Evolutionary conservation across 2,888 invertebrate genomes (phyloP).

Genomic region (Aporophyla nigra): DNA sequence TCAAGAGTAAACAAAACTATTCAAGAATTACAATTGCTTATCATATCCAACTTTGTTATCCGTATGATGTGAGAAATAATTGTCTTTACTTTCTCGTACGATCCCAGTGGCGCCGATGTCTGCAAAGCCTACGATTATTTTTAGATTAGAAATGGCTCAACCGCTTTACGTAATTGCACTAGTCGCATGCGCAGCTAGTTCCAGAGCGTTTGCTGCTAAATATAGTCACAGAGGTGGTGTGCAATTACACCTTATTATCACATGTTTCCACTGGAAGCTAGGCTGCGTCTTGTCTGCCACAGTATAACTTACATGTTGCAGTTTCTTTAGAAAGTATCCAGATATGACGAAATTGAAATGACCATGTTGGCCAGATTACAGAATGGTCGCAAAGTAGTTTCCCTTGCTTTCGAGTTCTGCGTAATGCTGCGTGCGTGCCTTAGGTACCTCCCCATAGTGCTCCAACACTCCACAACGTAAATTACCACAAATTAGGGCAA

Average conservation of each 20-base stretch:
- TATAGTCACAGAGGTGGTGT: slow-evolving; percentile 88
- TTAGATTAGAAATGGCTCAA: slow-evolving; percentile 91
- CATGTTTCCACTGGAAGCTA: slow-evolving; percentile 89
- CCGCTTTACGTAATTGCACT: slow-evolving; percentile 91
- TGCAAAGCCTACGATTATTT: slow-evolving; percentile 90
- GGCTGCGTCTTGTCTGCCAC: slow-evolving; percentile 80
- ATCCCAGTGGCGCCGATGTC: slow-evolving; percentile 89
- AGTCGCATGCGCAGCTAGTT: slow-evolving; percentile 89
- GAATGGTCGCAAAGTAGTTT: slow-evolving; percentile 81
- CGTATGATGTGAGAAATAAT: slow-evolving; percentile 78
- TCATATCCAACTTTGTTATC: slow-evolving; percentile 71
- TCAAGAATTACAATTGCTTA: slow-evolving; percentile 36
- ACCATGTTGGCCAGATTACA: slow-evolving; percentile 83
- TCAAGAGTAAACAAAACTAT: slow-evolving; percentile 38
- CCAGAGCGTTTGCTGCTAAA: slow-evolving; percentile 89
- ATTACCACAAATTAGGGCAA: slow-evolving; percentile 79
- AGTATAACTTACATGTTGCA: slow-evolving; percentile 81
- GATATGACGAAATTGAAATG: slow-evolving; percentile 88
- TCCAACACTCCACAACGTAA: slow-evolving; percentile 70
- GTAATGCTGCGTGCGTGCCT: slow-evolving; percentile 87
- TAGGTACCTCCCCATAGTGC: slow-evolving; percentile 77
- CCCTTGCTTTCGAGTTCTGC: slow-evolving; percentile 79
- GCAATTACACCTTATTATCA: slow-evolving; percentile 90
- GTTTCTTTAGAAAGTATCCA: slow-evolving; percentile 90
- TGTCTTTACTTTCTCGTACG: slow-evolving; percentile 89